Conservation (phyloP, 2,888 invertebrate genomes). For the Drosophila yooni region DNA sequence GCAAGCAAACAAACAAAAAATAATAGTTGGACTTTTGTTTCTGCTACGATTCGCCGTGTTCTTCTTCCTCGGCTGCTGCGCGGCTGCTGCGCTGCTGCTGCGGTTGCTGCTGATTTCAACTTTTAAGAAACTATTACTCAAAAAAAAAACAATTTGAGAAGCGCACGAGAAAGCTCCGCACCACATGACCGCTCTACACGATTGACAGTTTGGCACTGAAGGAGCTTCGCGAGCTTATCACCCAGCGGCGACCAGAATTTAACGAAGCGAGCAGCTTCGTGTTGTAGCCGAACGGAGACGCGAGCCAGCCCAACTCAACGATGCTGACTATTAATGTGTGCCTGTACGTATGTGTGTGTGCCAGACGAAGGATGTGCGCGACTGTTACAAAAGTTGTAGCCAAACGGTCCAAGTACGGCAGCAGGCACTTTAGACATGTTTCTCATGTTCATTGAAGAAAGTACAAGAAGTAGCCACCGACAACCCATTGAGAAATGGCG, state of each 20-base stretch:
- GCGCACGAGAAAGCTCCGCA: constrained; percentile 72
- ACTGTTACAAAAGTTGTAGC: constrained; percentile 59
- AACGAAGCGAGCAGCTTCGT: constrained; percentile 20
- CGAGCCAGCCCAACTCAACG: constrained; percentile 27
- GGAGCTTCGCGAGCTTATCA: constrained; percentile 57
- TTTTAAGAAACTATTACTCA: constrained; percentile 60
- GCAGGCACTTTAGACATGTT: constrained; percentile 47
- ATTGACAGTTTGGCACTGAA: constrained; percentile 84
- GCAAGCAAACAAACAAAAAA: constrained; percentile 38
- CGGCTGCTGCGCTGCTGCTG: constrained; percentile 12
- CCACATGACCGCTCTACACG: constrained; percentile 83
- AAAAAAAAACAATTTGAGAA: constrained; percentile 64
- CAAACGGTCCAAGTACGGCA: constrained; percentile 44
- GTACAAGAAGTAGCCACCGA: constrained; percentile 25
- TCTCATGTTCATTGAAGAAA: constrained; percentile 59
- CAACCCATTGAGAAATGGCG: constrained; percentile 55
- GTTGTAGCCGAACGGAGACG: constrained; percentile 25
- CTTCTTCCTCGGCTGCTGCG: constrained; percentile 22
- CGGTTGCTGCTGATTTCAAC: constrained; percentile 42
- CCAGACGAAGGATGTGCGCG: constrained; percentile 43
- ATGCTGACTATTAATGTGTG: constrained; percentile 19
- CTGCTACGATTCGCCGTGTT: constrained; percentile 28
- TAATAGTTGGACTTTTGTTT: constrained; percentile 39
- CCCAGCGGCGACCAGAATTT: constrained; percentile 17
- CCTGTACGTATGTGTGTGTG: constrained; percentile 8